Evolutionary conservation across 1,140 invertebrate species (phyloP).

Genomic region (Pentalonia nigronervosa): DNA sequence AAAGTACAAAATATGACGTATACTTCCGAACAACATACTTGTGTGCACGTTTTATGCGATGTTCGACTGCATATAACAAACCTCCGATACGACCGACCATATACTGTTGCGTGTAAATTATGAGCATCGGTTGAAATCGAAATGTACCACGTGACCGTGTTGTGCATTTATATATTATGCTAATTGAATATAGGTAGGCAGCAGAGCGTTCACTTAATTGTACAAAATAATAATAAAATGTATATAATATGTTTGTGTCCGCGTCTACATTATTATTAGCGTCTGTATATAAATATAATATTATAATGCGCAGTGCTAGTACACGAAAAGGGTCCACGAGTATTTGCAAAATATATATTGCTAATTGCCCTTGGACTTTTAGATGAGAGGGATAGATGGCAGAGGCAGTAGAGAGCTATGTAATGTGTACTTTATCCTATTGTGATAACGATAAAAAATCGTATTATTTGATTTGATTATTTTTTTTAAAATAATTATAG

Average conservation of each 20-base stretch:
- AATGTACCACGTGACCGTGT: not conserved
- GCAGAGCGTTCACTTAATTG: not conserved
- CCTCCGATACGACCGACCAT: not conserved
- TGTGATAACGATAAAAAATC: not conserved
- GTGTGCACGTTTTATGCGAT: not conserved
- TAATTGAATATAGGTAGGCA: not conserved
- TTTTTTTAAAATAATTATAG: constrained; percentile 1
- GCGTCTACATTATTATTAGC: constrained; percentile 21
- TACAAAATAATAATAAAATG: not conserved
- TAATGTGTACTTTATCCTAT: not conserved
- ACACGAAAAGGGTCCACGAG: not conserved
- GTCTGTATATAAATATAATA: not conserved
- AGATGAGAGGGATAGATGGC: too few relatives aligned
- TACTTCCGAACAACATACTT: not conserved
- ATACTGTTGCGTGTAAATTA: not conserved
- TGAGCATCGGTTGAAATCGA: not conserved
- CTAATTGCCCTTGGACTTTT: not conserved
- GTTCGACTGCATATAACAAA: not conserved
- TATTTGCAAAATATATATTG: not conserved
- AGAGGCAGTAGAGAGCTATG: too few relatives aligned
- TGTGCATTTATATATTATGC: not conserved
- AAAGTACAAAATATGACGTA: not conserved
- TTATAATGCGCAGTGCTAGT: not conserved
- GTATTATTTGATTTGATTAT: not conserved
- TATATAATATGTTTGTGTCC: not conserved